phyloP scores from a whole-genome alignment of 1,140 invertebrate species.

The Orchesella cincta region DNA sequence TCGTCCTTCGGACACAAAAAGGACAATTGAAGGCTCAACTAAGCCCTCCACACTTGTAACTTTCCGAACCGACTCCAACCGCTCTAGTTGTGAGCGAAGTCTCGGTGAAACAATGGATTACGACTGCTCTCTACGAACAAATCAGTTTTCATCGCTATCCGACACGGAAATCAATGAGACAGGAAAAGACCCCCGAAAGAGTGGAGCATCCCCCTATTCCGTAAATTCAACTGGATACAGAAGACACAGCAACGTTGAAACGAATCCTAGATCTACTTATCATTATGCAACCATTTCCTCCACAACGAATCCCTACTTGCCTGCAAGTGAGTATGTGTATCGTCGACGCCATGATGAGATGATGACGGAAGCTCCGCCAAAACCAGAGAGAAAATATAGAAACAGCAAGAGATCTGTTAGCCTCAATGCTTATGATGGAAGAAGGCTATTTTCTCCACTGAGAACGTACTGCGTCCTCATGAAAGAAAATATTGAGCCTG shows the following conservation, averaged over 20 bases:
- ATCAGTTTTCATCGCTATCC: constrained; percentile 22
- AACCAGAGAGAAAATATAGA: constrained; percentile 40
- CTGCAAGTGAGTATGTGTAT: constrained; percentile 19
- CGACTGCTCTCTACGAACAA: constrained; percentile 31
- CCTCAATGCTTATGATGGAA: constrained; percentile 45
- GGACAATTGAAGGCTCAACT: background rate
- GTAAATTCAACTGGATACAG: background rate
- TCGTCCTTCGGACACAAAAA: background rate
- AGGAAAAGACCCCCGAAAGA: constrained; percentile 21
- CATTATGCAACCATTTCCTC: constrained; percentile 11
- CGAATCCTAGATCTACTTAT: background rate
- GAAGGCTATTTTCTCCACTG: constrained; percentile 44
- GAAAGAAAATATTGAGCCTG: constrained; percentile 41
- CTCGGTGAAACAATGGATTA: constrained; percentile 46
- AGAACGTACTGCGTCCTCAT: constrained; percentile 45
- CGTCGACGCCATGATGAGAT: constrained; percentile 6
- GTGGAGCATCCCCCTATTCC: background rate
- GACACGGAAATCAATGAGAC: constrained; percentile 41
- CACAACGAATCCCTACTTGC: constrained; percentile 15
- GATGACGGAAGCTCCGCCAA: constrained; percentile 26
- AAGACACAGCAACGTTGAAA: constrained; percentile 4
- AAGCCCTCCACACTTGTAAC: background rate
- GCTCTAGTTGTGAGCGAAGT: constrained; percentile 47
- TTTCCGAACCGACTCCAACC: constrained; percentile 39
- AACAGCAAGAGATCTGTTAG: constrained; percentile 37